A percentile compares a stretch with the other conserved stretches of the same genome.
phyloP scores from a whole-genome alignment of 2,797 vertebrate genomes.

The Clarias platycephalus region DNA sequence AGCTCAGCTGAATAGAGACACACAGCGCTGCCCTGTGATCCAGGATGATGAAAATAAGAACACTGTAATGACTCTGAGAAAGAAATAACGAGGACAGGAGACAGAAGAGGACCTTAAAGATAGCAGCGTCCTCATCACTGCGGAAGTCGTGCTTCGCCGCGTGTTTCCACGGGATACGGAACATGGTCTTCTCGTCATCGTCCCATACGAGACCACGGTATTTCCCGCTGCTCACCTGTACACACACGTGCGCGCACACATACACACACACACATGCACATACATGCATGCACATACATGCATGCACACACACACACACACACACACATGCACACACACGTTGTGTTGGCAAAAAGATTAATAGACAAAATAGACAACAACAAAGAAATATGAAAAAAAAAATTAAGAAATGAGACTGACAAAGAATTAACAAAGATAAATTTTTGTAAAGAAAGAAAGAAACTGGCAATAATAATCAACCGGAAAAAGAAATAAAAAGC shows the following conservation, averaged over 20 bases:
- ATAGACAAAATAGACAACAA: background rate
- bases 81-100: background rate
- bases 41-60: background rate
- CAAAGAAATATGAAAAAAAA: background rate
- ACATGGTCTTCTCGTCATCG: conserved; percentile 80
- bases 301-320: background rate
- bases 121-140: conserved; percentile 84
- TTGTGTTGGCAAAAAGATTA: background rate
- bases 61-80: background rate
- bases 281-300: too few species aligned
- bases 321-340: background rate
- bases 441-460: background rate
- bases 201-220: conserved; percentile 85
- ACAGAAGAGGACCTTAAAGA: conserved; percentile 79
- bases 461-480: background rate
- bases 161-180: conserved; percentile 92
- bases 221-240: conserved; percentile 77
- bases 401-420: background rate
- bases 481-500: too few species aligned
- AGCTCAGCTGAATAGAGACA: background rate
- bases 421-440: background rate
- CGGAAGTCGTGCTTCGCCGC: conserved; percentile 90
- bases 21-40: background rate
- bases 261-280: too few species aligned
- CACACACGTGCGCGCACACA: background rate